These are phyloP conservation scores for Aricia agestis DNA, from an alignment of 1,140 invertebrate genomes.

Conservation along the genomic window DNA sequence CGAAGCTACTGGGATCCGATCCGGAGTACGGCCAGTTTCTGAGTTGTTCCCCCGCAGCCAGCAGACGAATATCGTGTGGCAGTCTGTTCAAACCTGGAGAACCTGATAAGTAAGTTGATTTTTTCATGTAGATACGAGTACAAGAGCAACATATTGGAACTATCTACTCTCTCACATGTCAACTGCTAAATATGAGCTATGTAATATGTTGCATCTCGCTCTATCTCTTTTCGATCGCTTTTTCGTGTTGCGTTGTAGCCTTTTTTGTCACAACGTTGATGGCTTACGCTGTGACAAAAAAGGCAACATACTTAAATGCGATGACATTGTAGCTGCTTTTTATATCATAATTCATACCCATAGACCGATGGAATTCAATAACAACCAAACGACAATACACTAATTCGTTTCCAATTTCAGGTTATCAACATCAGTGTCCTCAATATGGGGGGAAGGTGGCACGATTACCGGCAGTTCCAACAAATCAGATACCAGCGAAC, in stretches of 20 bases:
- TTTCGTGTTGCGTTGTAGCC: too few species aligned
- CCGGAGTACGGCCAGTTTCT: slow-evolving; percentile 78
- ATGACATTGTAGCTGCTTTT: too few species aligned
- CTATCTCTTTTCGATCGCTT: too few species aligned
- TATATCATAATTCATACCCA: too few species aligned
- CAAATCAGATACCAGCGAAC: slow-evolving; percentile 63
- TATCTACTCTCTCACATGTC: too few species aligned
- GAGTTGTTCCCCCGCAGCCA: slow-evolving; percentile 83
- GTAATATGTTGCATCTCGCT: too few species aligned
- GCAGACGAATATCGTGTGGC: slow-evolving; percentile 85
- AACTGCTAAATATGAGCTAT: too few species aligned
- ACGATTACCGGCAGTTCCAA: slow-evolving; percentile 34
- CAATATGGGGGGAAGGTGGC: slow-evolving; percentile 73
- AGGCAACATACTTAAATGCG: too few species aligned
- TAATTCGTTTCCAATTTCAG: slow-evolving; percentile 36
- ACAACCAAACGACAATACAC: neutral
- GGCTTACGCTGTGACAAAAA: too few species aligned
- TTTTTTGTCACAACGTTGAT: too few species aligned
- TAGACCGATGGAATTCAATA: slow-evolving; percentile 4
- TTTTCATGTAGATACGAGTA: too few species aligned
- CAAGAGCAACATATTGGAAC: too few species aligned
- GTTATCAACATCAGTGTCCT: slow-evolving; percentile 72
- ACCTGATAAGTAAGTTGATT: slow-evolving; percentile 75
- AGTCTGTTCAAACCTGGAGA: slow-evolving; percentile 83
- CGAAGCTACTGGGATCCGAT: slow-evolving; percentile 78